These are phyloP conservation scores for Amblyjoppa proteus DNA, from an alignment of 2,888 invertebrate species.

Conservation along the genomic window DNA sequence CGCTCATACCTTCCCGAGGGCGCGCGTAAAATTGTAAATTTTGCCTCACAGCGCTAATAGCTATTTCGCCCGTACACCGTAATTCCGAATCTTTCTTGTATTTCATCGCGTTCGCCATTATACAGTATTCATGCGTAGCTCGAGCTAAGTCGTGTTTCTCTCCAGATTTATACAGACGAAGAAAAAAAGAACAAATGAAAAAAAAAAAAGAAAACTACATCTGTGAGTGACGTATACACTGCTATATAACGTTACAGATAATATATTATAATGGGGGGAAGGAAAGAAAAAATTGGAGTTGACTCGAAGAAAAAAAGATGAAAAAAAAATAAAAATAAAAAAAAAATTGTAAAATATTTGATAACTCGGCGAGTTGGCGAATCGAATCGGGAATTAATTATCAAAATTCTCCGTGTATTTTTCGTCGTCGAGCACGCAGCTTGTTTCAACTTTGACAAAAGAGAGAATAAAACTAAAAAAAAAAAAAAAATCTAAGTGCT, in stretches of 20 bases:
- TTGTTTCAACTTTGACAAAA: slow-evolving; percentile 24
- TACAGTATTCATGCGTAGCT: slow-evolving; percentile 74
- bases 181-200: not conserved
- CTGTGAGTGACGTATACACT: slow-evolving; percentile 44
- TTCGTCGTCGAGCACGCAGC: slow-evolving; percentile 20
- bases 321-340: not conserved
- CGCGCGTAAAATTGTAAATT: slow-evolving; percentile 54
- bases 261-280: slow-evolving; percentile 29
- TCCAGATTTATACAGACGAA: slow-evolving; percentile 10
- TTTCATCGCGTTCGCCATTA: slow-evolving; percentile 74
- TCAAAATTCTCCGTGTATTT: slow-evolving; percentile 48
- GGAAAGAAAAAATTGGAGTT: slow-evolving; percentile 9
- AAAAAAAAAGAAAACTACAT: not conserved
- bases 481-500: slow-evolving; percentile 20
- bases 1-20: slow-evolving; percentile 4
- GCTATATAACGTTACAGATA: slow-evolving; percentile 27
- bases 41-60: slow-evolving; percentile 37
- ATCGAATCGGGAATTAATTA: slow-evolving; percentile 29
- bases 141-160: slow-evolving; percentile 50
- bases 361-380: slow-evolving; percentile 25
- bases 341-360: slow-evolving; percentile 30
- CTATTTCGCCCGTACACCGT: slow-evolving; percentile 60
- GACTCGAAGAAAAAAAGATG: slow-evolving; percentile 1
- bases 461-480: slow-evolving; percentile 17
- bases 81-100: slow-evolving; percentile 67